Evolutionary conservation across 2,888 invertebrate species (phyloP), one percentile per base, ranked within the genome.

Genomic region (Torymus aiolomorphi): DNA sequence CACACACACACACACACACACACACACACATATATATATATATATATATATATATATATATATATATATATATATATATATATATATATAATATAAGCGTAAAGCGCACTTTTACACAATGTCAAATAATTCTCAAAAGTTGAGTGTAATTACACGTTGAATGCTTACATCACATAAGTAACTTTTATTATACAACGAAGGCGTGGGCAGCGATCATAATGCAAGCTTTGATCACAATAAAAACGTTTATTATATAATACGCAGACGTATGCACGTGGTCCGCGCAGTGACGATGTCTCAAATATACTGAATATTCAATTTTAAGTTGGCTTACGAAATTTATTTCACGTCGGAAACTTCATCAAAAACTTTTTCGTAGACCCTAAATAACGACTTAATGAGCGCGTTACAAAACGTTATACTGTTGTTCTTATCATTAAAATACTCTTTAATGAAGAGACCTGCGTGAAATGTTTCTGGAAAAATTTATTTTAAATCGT

Each of bases 111-210:
- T 56, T 56, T 56, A 56, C 56, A 42, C 42, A 42, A 42, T 42
- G 42, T 42, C 8, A 42, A 42, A 42, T 42, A 8, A 42, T 42
- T 42, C 42, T 42, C 42, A 42, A 13, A 31, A 62, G 14, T 62
- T 20, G 31, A 13, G 24, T 18, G 8, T 57, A 31, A 42, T 49
- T 31, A 20, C 54, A 16, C 18, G 14, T n/a, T 14, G 20, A 49
- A 4, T 52, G 14, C 73, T 74, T 74, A 49, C 57, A 24, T 59
- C 65, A 66, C 66, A 31, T 16, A 74, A 51, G n/a, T 73, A 13
- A 20, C 63, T 49, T 65, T 74, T 57, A n/a, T 74, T 74, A 74
- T 74, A 74, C 56, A 74, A 74, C 57, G 42, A 66, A 57, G 49
- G 57, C 57, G 74, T 74, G 57, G 74, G 74, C 14, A 54, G 71